These are phyloP conservation scores for Coelopa frigida DNA, from an alignment of 1,140 invertebrate genomes.

Conservation along the genomic window DNA sequence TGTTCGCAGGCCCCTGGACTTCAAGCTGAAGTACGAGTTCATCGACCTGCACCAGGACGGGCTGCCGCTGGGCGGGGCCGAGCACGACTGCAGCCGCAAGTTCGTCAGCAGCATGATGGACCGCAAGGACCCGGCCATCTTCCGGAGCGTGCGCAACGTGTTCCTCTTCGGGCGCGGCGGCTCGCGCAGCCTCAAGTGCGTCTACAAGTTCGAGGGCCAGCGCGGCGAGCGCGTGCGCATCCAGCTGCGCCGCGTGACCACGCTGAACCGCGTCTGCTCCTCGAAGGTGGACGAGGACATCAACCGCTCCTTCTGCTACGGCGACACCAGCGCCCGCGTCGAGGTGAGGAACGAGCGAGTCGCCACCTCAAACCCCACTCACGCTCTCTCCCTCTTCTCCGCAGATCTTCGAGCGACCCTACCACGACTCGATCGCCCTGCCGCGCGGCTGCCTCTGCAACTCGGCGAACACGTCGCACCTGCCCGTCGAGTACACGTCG, in stretches of 20 bases:
- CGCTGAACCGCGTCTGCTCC: conserved; percentile 59
- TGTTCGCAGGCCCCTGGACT: conserved; percentile 63
- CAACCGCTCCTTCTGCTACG: conserved; percentile 62
- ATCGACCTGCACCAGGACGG: conserved; percentile 81
- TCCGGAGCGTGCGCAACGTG: conserved; percentile 68
- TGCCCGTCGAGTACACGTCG: conserved; percentile 69
- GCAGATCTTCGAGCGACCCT: conserved; percentile 65
- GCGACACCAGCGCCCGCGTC: conserved; percentile 46
- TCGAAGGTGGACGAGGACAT: conserved; percentile 56
- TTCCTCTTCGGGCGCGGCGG: conserved; percentile 82
- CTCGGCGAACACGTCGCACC: conserved; percentile 38
- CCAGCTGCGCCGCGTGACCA: conserved; percentile 57
- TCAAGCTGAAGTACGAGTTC: conserved; percentile 82
- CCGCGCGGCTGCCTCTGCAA: conserved; percentile 59
- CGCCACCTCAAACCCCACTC: too few species aligned
- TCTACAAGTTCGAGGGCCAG: conserved; percentile 77
- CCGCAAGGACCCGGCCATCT: conserved; percentile 51
- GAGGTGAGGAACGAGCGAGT: too few species aligned
- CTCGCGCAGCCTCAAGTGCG: conserved; percentile 70
- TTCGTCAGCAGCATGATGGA: conserved; percentile 58
- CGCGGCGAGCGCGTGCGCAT: conserved; percentile 67
- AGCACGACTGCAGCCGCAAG: conserved; percentile 41
- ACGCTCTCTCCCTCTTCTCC: not conserved
- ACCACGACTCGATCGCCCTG: conserved; percentile 55
- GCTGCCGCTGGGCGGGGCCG: conserved; percentile 59